Conservation (phyloP, 2,888 invertebrate species). For the Nipponacmea schrenckii region DNA sequence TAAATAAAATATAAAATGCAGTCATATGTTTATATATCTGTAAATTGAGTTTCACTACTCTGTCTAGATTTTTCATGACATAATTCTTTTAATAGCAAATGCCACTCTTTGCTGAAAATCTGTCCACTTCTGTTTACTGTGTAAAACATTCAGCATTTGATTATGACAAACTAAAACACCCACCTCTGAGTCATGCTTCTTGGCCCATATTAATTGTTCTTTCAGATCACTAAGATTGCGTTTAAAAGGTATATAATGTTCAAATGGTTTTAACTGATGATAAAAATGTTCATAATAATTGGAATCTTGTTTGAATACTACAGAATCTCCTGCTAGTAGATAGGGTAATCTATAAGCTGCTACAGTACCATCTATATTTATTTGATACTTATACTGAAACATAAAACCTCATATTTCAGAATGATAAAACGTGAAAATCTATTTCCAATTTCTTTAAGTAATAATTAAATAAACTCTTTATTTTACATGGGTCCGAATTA, state of each 20-base stretch:
- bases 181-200: conserved; percentile 64
- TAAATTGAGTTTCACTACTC: too few relatives aligned
- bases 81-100: too few relatives aligned
- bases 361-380: conserved; percentile 95
- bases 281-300: conserved; percentile 97
- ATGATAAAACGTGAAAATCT: conserved; percentile 10
- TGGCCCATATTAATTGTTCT: conserved; percentile 74
- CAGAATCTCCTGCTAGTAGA: conserved; percentile 85
- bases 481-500: too few relatives aligned
- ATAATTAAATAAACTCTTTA: too few relatives aligned
- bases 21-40: too few relatives aligned
- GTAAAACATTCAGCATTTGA: too few relatives aligned
- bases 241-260: conserved; percentile 86
- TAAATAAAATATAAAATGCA: too few relatives aligned
- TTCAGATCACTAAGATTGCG: conserved; percentile 83
- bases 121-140: too few relatives aligned
- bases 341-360: conserved; percentile 95
- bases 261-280: conserved; percentile 76
- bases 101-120: too few relatives aligned
- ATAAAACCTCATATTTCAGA: conserved; percentile 37
- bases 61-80: too few relatives aligned
- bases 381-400: conserved; percentile 90
- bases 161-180: neutral
- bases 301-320: conserved; percentile 92
- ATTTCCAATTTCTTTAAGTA: neutral